Conservation (phyloP, 1,140 invertebrate species). For the Drosophila setifemur region DNA sequence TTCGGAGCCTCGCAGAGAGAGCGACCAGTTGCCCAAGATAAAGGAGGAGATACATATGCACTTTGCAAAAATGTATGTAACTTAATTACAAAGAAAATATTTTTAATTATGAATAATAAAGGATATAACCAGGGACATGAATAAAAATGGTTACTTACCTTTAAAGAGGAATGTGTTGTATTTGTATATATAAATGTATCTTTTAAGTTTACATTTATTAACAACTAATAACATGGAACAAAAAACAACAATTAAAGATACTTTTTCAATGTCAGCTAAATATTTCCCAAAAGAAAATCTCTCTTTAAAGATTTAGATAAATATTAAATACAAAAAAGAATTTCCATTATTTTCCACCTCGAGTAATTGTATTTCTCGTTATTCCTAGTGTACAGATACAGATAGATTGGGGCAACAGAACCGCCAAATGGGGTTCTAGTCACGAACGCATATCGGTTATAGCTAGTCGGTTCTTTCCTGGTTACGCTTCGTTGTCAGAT, state of each 20-base stretch:
- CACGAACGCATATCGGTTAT: constrained; percentile 44
- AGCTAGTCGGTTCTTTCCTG: constrained; percentile 36
- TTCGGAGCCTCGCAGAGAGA: constrained; percentile 8
- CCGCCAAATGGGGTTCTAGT: constrained; percentile 22
- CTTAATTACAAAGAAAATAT: no score
- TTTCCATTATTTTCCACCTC: no score
- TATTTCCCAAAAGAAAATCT: no score
- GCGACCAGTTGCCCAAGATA: constrained; percentile 15
- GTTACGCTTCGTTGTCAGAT: constrained; percentile 71
- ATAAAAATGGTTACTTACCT: no score
- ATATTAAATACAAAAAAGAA: not conserved
- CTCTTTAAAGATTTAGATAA: not conserved
- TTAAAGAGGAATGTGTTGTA: no score
- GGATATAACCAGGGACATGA: no score
- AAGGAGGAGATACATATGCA: constrained; percentile 12
- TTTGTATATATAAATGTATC: no score
- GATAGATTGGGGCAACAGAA: constrained; percentile 1
- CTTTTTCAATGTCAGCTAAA: no score
- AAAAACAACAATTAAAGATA: no score
- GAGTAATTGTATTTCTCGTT: not conserved
- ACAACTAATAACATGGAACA: no score
- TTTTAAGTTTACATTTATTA: no score
- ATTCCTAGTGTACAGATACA: not conserved
- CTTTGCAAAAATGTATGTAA: constrained; percentile 2
- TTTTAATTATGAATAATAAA: no score